Conservation (phyloP, 2,797 vertebrate species). For the Gadopsis bispinosus region DNA sequence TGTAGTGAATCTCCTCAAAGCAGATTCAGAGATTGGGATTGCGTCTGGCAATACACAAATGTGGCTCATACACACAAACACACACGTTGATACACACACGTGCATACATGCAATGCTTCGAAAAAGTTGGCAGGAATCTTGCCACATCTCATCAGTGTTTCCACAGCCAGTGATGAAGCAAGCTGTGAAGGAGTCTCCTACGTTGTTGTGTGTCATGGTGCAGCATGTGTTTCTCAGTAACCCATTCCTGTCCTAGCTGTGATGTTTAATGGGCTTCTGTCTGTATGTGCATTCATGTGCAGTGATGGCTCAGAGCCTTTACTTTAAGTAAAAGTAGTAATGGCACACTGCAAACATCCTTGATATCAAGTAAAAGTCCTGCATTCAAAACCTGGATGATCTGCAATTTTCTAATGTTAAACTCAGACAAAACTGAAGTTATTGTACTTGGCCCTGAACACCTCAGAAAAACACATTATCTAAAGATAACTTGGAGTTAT, state of each 20-base stretch:
- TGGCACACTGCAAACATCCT: neutral
- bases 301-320: conserved; percentile 5
- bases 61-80: conserved; percentile 29
- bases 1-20: conserved; percentile 29
- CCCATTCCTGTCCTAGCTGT: neutral
- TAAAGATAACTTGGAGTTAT: too few species aligned
- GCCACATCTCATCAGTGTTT: conserved; percentile 72
- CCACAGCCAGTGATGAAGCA: conserved; percentile 68
- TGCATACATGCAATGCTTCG: conserved; percentile 24
- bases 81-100: conserved; percentile 15
- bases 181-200: conserved; percentile 53
- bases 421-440: too few species aligned
- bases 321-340: neutral
- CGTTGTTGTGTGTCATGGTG: conserved; percentile 39
- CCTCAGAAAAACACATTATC: too few species aligned
- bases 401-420: too few species aligned
- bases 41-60: conserved; percentile 38
- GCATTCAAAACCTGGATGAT: neutral
- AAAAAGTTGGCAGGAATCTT: conserved; percentile 55
- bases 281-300: neutral
- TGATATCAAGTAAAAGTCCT: neutral
- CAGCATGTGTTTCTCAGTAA: conserved; percentile 46
- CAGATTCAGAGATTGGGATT: conserved; percentile 32
- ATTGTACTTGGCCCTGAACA: too few species aligned
- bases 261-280: neutral